Evolutionary conservation across 2,888 invertebrate genomes (phyloP).

Genomic region (Ypsolopha scabrella): DNA sequence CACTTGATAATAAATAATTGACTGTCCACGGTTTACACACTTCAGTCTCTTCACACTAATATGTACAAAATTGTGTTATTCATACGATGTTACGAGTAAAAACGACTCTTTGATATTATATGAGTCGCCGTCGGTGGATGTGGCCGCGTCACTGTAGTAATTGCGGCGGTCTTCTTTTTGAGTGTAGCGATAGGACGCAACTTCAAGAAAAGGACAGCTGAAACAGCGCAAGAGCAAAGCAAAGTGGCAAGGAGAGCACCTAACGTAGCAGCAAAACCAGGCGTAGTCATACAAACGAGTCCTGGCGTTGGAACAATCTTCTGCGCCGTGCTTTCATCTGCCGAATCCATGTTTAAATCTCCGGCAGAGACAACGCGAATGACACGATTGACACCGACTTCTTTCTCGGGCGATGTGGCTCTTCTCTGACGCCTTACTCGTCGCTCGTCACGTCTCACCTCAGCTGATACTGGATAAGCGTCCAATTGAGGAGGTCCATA

Average conservation of each 20-base stretch:
- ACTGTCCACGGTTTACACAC: constrained; percentile 44
- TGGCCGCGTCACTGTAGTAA: constrained; percentile 55
- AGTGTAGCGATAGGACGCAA: constrained; percentile 76
- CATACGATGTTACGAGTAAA: constrained; percentile 72
- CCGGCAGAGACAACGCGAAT: constrained; percentile 94
- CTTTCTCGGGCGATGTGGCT: constrained; percentile 75
- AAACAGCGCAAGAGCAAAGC: constrained; percentile 86
- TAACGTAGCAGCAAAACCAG: constrained; percentile 90
- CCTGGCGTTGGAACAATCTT: constrained; percentile 76
- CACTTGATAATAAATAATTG: constrained; percentile 46
- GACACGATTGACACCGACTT: constrained; percentile 89
- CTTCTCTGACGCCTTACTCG: constrained; percentile 76
- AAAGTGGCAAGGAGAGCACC: constrained; percentile 86
- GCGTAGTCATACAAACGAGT: constrained; percentile 93
- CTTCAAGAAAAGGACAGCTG: constrained; percentile 87
- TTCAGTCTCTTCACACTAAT: constrained; percentile 69
- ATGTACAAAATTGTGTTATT: constrained; percentile 61
- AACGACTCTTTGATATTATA: constrained; percentile 72
- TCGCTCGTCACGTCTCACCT: constrained; percentile 79
- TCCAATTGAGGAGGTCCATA: constrained; percentile 79
- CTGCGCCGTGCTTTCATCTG: constrained; percentile 75
- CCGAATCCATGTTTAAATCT: constrained; percentile 83
- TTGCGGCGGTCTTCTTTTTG: constrained; percentile 66
- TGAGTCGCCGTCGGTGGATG: constrained; percentile 55
- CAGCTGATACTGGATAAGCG: constrained; percentile 69